Evolutionary conservation across 1,140 invertebrate species (phyloP).

Genomic region (Olivierus martensii): DNA sequence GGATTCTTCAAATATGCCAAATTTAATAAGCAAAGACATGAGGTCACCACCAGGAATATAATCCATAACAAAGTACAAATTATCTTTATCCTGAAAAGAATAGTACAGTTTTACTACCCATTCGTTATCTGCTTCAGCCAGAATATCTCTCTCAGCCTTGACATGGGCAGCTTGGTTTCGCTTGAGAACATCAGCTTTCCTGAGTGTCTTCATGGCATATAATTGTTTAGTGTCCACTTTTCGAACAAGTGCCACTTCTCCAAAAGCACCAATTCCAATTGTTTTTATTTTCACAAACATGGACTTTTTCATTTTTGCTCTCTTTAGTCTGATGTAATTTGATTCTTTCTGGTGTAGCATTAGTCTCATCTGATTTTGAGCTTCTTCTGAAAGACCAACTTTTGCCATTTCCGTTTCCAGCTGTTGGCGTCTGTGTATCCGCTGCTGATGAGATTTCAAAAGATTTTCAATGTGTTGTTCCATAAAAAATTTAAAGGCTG

Average conservation of each 20-base stretch:
- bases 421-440: slow-evolving; percentile 72
- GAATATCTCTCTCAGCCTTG: slow-evolving; percentile 93
- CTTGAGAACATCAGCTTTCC: slow-evolving; percentile 90
- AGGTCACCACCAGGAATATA: slow-evolving; percentile 98
- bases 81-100: slow-evolving; percentile 91
- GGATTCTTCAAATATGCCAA: slow-evolving; percentile 69
- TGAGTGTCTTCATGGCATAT: slow-evolving; percentile 88
- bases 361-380: slow-evolving; percentile 83
- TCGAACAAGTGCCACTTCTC: slow-evolving; percentile 90
- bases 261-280: slow-evolving; percentile 96
- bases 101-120: slow-evolving; percentile 99
- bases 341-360: slow-evolving; percentile 98
- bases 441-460: slow-evolving; percentile 85
- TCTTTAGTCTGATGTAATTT: slow-evolving; percentile 83
- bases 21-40: slow-evolving; percentile 92
- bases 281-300: slow-evolving; percentile 83
- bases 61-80: slow-evolving; percentile 98
- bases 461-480: slow-evolving; percentile 98
- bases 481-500: slow-evolving; percentile 99
- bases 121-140: slow-evolving; percentile 96
- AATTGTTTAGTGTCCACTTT: slow-evolving; percentile 84
- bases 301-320: slow-evolving; percentile 97
- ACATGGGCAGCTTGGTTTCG: slow-evolving; percentile 97
- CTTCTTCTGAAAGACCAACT: slow-evolving; percentile 70
- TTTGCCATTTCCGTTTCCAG: slow-evolving; percentile 91